These are phyloP conservation scores for Astyanax mexicanus DNA, from an alignment of 2,797 vertebrate genomes.

Conservation along the genomic window DNA sequence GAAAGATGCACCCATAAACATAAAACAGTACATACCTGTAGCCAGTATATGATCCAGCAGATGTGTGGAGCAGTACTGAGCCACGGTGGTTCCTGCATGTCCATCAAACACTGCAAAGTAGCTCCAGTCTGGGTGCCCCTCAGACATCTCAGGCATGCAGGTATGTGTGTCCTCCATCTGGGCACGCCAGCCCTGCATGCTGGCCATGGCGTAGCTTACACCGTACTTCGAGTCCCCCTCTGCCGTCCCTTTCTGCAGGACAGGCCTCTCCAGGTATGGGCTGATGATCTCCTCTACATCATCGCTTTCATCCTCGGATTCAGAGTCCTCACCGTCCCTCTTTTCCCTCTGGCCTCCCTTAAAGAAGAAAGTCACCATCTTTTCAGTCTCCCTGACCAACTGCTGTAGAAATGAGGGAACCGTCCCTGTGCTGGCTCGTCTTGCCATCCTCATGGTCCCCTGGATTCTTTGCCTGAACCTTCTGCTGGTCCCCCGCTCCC, in stretches of 20 bases:
- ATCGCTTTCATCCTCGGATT: constrained; percentile 50
- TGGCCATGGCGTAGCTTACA: constrained; percentile 77
- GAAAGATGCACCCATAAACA: not conserved
- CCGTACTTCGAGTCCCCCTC: constrained; percentile 69
- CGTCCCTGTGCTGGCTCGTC: constrained; percentile 76
- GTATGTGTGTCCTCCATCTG: constrained; percentile 86
- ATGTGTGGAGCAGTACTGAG: constrained; percentile 80
- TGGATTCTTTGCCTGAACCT: constrained; percentile 68
- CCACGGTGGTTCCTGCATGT: constrained; percentile 80
- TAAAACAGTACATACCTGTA: constrained; percentile 70
- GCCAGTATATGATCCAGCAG: constrained; percentile 78
- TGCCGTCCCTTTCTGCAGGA: constrained; percentile 74
- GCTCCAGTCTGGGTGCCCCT: constrained; percentile 75
- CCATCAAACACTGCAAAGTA: constrained; percentile 85
- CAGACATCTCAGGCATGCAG: constrained; percentile 72
- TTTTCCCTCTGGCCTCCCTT: constrained; percentile 67
- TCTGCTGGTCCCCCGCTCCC: constrained; percentile 61
- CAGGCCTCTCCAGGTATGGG: constrained; percentile 76
- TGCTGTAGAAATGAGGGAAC: constrained; percentile 81
- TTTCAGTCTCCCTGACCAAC: constrained; percentile 80
- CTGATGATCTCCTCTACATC: constrained; percentile 63
- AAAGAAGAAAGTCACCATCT: constrained; percentile 83
- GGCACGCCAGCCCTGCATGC: constrained; percentile 84
- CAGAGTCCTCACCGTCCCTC: constrained; percentile 50
- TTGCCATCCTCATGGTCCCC: constrained; percentile 73